These are phyloP conservation scores for Drosophila nebulosa DNA, from an alignment of 1,140 invertebrate species.

Conservation along the genomic window DNA sequence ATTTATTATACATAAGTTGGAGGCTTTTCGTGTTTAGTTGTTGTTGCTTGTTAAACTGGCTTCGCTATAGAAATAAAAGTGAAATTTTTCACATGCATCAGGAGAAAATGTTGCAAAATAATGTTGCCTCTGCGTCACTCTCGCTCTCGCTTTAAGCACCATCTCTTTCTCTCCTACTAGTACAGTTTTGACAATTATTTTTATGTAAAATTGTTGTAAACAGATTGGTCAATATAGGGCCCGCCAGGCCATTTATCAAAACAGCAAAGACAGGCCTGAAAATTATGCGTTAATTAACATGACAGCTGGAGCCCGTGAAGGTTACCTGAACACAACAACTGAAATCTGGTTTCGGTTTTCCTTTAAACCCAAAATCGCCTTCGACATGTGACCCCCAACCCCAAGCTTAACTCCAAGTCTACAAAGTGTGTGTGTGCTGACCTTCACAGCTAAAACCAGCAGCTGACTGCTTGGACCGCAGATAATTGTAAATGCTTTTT, in stretches of 20 bases:
- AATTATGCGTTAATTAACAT: slow-evolving; percentile 70
- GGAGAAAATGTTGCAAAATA: slow-evolving; percentile 64
- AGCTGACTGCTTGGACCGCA: not conserved
- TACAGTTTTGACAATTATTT: slow-evolving; percentile 12
- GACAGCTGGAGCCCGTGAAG: slow-evolving; percentile 47
- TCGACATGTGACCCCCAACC: slow-evolving; percentile 61
- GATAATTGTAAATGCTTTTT: slow-evolving; percentile 19
- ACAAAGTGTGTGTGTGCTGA: slow-evolving; percentile 16
- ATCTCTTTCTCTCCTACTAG: not conserved
- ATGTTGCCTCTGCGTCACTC: not conserved
- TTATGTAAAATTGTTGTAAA: slow-evolving; percentile 7
- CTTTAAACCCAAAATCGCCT: slow-evolving; percentile 8
- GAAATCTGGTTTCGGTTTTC: slow-evolving; percentile 47
- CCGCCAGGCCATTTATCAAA: slow-evolving; percentile 64
- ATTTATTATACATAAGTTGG: slow-evolving; percentile 57
- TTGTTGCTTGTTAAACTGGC: slow-evolving; percentile 41
- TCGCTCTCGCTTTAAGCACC: not conserved
- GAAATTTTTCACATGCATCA: slow-evolving; percentile 64
- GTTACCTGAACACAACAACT: slow-evolving; percentile 25
- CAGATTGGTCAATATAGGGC: slow-evolving; percentile 29
- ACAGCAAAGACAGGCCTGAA: slow-evolving; percentile 50
- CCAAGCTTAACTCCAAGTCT: not conserved
- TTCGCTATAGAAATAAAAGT: slow-evolving; percentile 62
- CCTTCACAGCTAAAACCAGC: slow-evolving; percentile 47
- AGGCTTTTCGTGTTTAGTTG: slow-evolving; percentile 40